A percentile compares a stretch with the other conserved stretches of the same genome.
Conservation (phyloP, 2,888 invertebrate genomes). For the Neoscelio sp. region DNA sequence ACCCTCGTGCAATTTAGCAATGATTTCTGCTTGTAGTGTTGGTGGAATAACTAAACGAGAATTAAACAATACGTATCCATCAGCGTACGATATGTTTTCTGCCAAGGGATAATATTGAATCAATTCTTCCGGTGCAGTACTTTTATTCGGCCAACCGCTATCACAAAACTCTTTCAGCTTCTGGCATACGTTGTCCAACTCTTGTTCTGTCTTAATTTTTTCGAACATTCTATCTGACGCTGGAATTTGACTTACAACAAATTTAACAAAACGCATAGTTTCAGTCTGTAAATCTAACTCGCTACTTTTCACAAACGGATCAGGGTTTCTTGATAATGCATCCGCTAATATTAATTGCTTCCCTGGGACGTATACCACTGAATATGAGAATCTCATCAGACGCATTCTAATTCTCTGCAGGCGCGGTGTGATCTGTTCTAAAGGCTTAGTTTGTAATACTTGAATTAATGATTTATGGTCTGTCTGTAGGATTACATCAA, state of each 20-base stretch:
- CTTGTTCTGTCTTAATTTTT: slow-evolving; percentile 14
- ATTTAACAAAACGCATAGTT: too few species aligned
- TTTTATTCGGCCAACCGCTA: not conserved
- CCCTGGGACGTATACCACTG: slow-evolving; percentile 72
- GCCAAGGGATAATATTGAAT: not conserved
- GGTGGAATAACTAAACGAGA: too few species aligned
- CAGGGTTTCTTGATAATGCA: slow-evolving; percentile 70
- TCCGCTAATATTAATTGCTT: slow-evolving; percentile 74
- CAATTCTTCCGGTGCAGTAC: not conserved
- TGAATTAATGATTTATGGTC: slow-evolving; percentile 79
- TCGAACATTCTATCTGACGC: slow-evolving; percentile 1
- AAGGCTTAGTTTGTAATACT: slow-evolving; percentile 75
- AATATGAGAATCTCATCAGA: slow-evolving; percentile 64
- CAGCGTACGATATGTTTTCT: not conserved
- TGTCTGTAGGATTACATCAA: slow-evolving; percentile 74
- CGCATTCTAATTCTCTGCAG: slow-evolving; percentile 77
- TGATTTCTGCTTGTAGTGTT: too few species aligned
- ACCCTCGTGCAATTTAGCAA: too few species aligned
- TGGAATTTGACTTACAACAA: too few species aligned
- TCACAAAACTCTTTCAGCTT: slow-evolving; percentile 1
- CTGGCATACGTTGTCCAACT: not conserved
- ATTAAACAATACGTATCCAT: not conserved
- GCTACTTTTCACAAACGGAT: too few species aligned
- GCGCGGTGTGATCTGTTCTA: slow-evolving; percentile 77
- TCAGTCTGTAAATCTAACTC: too few species aligned